phyloP scores from a whole-genome alignment of 2,797 vertebrate species.

The Sphaeramia orbicularis region DNA sequence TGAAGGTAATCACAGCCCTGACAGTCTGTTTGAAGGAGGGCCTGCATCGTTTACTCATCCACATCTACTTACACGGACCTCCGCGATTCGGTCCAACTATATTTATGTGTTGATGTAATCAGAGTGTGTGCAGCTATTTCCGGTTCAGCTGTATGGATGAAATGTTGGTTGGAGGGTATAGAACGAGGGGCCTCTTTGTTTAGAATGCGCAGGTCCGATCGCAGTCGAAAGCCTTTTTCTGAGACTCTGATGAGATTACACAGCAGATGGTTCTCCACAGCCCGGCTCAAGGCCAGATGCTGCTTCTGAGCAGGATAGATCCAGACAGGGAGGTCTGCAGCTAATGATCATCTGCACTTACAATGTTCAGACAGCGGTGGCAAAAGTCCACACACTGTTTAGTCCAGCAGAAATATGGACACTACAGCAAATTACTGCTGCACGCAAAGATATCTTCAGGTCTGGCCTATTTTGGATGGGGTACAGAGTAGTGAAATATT shows the following conservation, averaged over 20 bases:
- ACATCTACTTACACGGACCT: slow-evolving; percentile 19
- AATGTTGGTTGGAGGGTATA: slow-evolving; percentile 17
- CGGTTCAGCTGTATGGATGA: neutral
- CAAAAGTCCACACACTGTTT: too few species aligned
- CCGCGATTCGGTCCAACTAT: neutral
- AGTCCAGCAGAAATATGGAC: too few species aligned
- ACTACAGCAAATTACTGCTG: too few species aligned
- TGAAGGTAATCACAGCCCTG: slow-evolving; percentile 50
- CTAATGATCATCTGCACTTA: too few species aligned
- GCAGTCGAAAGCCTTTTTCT: slow-evolving; percentile 2
- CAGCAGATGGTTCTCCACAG: neutral
- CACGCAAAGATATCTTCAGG: too few species aligned
- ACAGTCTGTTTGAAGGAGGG: slow-evolving; percentile 29
- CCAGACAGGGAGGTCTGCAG: neutral
- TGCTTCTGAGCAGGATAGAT: rapidly evolving
- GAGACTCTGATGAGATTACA: neutral
- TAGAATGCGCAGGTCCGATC: neutral
- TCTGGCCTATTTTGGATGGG: too few species aligned
- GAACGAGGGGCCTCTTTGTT: slow-evolving; percentile 31
- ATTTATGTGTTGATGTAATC: slow-evolving; percentile 24
- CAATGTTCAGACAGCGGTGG: too few species aligned
- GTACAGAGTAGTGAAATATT: too few species aligned
- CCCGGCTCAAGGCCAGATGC: neutral
- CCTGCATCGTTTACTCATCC: slow-evolving; percentile 9
- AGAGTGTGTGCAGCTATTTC: neutral